Percentiles rank a stretch among this genome's conserved stretches.
phyloP scores from a whole-genome alignment of 2,888 invertebrate species.

The Heliconius ismenius region DNA sequence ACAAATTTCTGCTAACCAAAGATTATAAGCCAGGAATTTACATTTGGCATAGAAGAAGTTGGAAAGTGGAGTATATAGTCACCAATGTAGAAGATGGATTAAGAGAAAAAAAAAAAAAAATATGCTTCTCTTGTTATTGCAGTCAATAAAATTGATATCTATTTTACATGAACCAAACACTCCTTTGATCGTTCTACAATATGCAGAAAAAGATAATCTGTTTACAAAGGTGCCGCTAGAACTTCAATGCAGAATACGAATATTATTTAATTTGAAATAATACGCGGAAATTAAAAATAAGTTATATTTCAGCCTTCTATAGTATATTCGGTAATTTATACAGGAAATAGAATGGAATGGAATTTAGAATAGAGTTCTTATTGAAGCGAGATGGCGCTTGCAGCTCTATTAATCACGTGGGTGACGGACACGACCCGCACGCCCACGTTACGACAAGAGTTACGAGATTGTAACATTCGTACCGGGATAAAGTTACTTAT shows the following conservation, averaged over 20 bases:
- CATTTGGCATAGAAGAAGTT: no score
- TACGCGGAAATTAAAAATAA: neutral
- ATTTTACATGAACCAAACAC: constrained; percentile 63
- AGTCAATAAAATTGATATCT: constrained; percentile 46
- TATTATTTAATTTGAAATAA: neutral
- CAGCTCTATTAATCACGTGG: constrained; percentile 33
- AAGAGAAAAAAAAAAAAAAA: constrained; percentile 50
- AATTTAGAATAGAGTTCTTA: constrained; percentile 41
- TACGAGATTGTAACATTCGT: constrained; percentile 19
- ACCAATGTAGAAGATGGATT: constrained; percentile 43
- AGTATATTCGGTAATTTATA: constrained; percentile 67
- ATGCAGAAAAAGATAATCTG: constrained; percentile 30
- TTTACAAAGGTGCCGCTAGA: constrained; percentile 17
- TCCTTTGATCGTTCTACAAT: constrained; percentile 68
- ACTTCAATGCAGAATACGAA: constrained; percentile 12
- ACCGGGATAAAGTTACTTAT: constrained; percentile 13
- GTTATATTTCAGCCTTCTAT: constrained; percentile 51
- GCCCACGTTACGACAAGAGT: constrained; percentile 25
- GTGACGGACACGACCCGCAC: constrained; percentile 26
- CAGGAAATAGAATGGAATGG: constrained; percentile 51
- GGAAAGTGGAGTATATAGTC: no score
- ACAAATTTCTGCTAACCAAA: no score
- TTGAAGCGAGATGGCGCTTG: constrained; percentile 26
- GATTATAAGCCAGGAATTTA: no score
- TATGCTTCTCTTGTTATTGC: no score